Conservation (phyloP, 2,797 vertebrate genomes). For the Sebastolobus altivelis region DNA sequence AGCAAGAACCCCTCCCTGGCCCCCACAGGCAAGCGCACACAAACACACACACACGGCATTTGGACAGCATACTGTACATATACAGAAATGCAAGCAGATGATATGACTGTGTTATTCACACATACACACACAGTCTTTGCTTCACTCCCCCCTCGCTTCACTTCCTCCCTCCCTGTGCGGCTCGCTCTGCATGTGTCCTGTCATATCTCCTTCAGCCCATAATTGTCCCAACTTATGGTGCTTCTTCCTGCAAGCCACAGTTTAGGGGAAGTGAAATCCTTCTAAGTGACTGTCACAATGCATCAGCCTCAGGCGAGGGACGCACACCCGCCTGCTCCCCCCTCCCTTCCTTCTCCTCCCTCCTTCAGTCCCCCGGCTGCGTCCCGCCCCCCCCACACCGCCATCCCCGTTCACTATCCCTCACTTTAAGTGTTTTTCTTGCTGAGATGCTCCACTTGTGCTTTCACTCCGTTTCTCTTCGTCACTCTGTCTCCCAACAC, state of each 20-base stretch:
- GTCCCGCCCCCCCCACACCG: constrained; percentile 59
- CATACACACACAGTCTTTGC: constrained; percentile 21
- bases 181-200: constrained; percentile 88
- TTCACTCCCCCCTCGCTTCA: constrained; percentile 52
- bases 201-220: constrained; percentile 92
- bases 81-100: constrained; percentile 58
- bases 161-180: constrained; percentile 75
- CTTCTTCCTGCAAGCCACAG: constrained; percentile 89
- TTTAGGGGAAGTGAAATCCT: constrained; percentile 92
- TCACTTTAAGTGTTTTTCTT: constrained; percentile 83
- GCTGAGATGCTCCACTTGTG: constrained; percentile 76
- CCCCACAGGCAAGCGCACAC: constrained; percentile 71
- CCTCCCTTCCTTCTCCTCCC: constrained; percentile 47
- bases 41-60: constrained; percentile 31
- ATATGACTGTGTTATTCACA: constrained; percentile 54
- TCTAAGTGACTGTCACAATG: constrained; percentile 93
- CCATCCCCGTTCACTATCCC: constrained; percentile 61
- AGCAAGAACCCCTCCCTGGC: constrained; percentile 87
- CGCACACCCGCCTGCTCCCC: constrained; percentile 82
- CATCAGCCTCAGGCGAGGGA: constrained; percentile 88
- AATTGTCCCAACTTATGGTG: constrained; percentile 89
- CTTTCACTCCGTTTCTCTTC: constrained; percentile 75
- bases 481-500: constrained; percentile 67
- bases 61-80: constrained; percentile 43
- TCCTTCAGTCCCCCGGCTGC: constrained; percentile 65